These are phyloP conservation scores for Synanthedon andrenaeformis DNA, from an alignment of 2,888 invertebrate species.

Conservation along the genomic window DNA sequence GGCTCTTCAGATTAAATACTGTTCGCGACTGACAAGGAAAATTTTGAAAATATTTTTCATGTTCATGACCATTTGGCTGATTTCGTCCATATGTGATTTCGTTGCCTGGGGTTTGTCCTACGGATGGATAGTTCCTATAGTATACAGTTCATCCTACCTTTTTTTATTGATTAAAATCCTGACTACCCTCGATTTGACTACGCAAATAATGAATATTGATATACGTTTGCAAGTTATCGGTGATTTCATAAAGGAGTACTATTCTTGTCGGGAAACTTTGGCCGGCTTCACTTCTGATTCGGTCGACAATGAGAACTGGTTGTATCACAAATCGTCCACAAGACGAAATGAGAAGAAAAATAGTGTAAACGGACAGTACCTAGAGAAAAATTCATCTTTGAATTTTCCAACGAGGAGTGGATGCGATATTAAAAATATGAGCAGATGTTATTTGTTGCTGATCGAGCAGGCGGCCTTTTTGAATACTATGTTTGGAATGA, in stretches of 20 bases:
- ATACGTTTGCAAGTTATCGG: conserved; percentile 30
- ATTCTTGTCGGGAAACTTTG: conserved; percentile 8
- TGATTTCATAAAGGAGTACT: conserved; percentile 25
- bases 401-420: background rate
- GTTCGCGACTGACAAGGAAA: conserved; percentile 19
- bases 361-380: background rate
- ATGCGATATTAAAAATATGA: conserved; percentile 24
- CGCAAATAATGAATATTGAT: conserved; percentile 37
- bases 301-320: conserved; percentile 26
- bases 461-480: conserved; percentile 42
- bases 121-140: conserved; percentile 21
- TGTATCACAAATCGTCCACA: conserved; percentile 13
- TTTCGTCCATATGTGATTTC: conserved; percentile 27
- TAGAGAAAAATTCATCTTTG: background rate
- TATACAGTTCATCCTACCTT: conserved; percentile 28
- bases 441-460: conserved; percentile 39
- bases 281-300: conserved; percentile 12
- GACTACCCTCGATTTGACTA: conserved; percentile 36
- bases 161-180: conserved; percentile 45
- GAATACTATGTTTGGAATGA: conserved; percentile 43
- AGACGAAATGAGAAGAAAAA: background rate
- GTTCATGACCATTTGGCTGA: conserved; percentile 26
- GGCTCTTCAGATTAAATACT: conserved; percentile 24
- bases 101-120: conserved; percentile 29
- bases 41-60: conserved; percentile 20